These are phyloP conservation scores for Drosophila seguyi DNA, from an alignment of 1,140 invertebrate genomes.

Conservation along the genomic window DNA sequence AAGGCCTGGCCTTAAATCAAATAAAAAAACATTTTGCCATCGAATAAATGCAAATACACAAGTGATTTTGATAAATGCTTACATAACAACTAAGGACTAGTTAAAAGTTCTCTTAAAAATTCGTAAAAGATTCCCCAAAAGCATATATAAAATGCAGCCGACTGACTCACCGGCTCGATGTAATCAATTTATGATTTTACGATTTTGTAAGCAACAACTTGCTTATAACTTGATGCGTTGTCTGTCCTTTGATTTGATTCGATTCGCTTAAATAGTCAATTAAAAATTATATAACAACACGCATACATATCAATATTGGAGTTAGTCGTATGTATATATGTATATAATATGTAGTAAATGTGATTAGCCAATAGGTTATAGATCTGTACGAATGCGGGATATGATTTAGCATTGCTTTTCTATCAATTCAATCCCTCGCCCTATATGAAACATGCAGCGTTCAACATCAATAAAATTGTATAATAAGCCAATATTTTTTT, in stretches of 20 bases:
- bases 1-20: constrained; percentile 71
- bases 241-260: constrained; percentile 76
- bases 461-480: constrained; percentile 80
- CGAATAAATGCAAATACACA: constrained; percentile 34
- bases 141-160: constrained; percentile 37
- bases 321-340: constrained; percentile 55
- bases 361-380: constrained; percentile 73
- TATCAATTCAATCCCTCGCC: constrained; percentile 27
- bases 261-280: constrained; percentile 60
- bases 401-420: constrained; percentile 72
- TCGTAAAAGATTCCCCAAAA: constrained; percentile 40
- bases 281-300: constrained; percentile 82
- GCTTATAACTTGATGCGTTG: constrained; percentile 79
- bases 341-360: constrained; percentile 61
- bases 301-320: constrained; percentile 56
- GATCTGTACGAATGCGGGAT: constrained; percentile 59
- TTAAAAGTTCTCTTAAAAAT: constrained; percentile 49
- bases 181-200: constrained; percentile 25
- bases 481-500: constrained; percentile 72
- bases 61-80: constrained; percentile 19
- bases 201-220: constrained; percentile 72
- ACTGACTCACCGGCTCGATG: constrained; percentile 28
- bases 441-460: constrained; percentile 39
- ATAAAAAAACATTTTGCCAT: constrained; percentile 40
- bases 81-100: constrained; percentile 73